Evolutionary conservation across 1,140 invertebrate species (phyloP).

Genomic region (Helicoverpa zea): DNA sequence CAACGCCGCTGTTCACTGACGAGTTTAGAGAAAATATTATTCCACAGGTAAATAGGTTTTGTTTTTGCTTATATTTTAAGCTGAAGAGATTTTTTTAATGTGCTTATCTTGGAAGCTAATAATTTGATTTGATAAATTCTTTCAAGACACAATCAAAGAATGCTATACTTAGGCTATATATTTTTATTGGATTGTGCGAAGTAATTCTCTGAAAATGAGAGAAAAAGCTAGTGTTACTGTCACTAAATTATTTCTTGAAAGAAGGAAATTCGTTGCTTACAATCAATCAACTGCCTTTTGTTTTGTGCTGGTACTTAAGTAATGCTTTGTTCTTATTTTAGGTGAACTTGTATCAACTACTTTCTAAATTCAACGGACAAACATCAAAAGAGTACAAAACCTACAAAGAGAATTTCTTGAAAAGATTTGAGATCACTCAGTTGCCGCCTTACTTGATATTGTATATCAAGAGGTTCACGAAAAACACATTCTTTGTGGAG

Average conservation of each 20-base stretch:
- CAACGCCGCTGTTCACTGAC: constrained; percentile 98
- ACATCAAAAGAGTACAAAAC: constrained; percentile 99
- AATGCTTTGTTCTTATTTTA: constrained; percentile 77
- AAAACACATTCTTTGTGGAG: constrained; percentile 99
- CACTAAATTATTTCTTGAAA: too few species aligned
- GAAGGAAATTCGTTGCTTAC: too few species aligned
- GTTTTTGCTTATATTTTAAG: background rate
- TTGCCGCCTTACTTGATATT: constrained; percentile 99
- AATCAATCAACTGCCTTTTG: too few species aligned
- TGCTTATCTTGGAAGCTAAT: too few species aligned
- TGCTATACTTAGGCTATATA: too few species aligned
- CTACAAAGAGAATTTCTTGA: constrained; percentile 99
- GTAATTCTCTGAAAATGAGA: too few species aligned
- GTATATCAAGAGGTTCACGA: constrained; percentile 99
- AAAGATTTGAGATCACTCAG: constrained; percentile 97
- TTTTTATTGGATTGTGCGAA: background rate
- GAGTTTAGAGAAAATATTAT: constrained; percentile 99
- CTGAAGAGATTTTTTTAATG: too few species aligned
- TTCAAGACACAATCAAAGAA: too few species aligned
- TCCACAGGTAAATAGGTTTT: constrained; percentile 91
- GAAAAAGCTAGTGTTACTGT: too few species aligned
- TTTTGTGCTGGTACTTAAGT: too few species aligned
- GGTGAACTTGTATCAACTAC: constrained; percentile 97
- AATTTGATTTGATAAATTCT: too few species aligned
- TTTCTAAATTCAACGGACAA: constrained; percentile 98